Conservation (phyloP, 2,797 vertebrate species). For the Sphenopsis melanotis region DNA sequence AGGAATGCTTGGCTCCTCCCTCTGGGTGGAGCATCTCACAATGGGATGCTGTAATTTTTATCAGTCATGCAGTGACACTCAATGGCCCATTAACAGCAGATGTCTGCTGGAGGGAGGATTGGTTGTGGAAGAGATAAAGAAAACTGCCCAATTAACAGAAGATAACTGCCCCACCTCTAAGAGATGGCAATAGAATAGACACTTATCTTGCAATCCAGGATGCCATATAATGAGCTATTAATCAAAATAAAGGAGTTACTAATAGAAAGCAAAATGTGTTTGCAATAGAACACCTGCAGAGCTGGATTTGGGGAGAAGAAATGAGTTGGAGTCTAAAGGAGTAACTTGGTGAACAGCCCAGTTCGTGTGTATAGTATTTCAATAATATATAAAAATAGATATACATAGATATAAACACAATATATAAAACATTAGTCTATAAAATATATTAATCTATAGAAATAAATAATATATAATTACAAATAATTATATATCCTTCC, state of each 20-base stretch:
- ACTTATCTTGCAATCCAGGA: neutral
- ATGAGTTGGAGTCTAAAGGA: neutral
- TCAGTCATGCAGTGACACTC: neutral
- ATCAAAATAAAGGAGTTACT: neutral
- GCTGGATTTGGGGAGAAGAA: neutral
- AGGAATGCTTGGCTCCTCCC: neutral
- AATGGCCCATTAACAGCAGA: neutral
- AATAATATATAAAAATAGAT: neutral
- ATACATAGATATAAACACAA: neutral
- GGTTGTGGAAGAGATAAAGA: neutral
- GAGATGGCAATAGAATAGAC: neutral
- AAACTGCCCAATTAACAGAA: neutral
- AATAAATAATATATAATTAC: neutral
- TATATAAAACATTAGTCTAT: neutral
- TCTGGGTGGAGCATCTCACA: accelerated
- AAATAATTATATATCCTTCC: neutral
- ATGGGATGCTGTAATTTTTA: neutral
- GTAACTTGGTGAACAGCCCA: neutral
- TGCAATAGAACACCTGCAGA: neutral
- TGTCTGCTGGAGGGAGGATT: neutral
- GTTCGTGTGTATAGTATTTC: neutral
- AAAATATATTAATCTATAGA: neutral
- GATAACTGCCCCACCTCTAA: neutral
- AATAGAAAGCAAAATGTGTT: neutral
- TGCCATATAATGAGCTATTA: neutral